phyloP scores from a whole-genome alignment of 2,888 invertebrate genomes.

The Anticlea derivata region DNA sequence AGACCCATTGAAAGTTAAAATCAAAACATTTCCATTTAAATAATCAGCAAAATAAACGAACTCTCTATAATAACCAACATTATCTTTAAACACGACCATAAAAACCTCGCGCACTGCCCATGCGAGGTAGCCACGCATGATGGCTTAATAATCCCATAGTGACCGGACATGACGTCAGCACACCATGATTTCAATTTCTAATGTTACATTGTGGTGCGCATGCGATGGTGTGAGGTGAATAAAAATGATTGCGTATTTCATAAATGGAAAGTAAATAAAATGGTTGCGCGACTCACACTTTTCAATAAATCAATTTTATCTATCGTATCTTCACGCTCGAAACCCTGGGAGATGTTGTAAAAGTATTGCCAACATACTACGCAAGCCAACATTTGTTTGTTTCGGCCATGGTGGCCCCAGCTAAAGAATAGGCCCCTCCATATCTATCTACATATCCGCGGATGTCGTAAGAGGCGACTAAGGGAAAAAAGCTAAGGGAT shows the following conservation, averaged over 20 bases:
- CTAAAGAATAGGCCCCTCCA: too few species aligned
- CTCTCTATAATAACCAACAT: neutral
- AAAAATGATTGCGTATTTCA: slow-evolving; percentile 27
- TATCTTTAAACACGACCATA: slow-evolving; percentile 11
- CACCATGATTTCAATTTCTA: slow-evolving; percentile 53
- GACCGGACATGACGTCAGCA: slow-evolving; percentile 56
- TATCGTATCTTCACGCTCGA: slow-evolving; percentile 17
- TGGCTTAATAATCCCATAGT: slow-evolving; percentile 31
- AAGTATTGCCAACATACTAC: neutral
- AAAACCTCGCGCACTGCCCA: neutral
- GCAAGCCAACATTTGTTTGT: neutral
- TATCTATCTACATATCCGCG: too few species aligned
- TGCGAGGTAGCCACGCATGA: slow-evolving; percentile 18
- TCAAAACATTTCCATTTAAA: neutral
- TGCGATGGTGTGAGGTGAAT: slow-evolving; percentile 40
- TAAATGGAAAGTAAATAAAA: slow-evolving; percentile 36
- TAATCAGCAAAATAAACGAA: neutral
- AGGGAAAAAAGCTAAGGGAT: too few species aligned
- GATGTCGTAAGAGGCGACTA: too few species aligned
- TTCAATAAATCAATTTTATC: slow-evolving; percentile 21
- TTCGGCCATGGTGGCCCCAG: too few species aligned
- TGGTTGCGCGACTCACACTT: slow-evolving; percentile 22
- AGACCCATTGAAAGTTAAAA: slow-evolving; percentile 1
- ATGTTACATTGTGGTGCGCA: slow-evolving; percentile 54
- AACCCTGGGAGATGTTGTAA: slow-evolving; percentile 3